These are phyloP conservation scores for Meganola albula DNA, from an alignment of 2,888 invertebrate species.

Conservation along the genomic window DNA sequence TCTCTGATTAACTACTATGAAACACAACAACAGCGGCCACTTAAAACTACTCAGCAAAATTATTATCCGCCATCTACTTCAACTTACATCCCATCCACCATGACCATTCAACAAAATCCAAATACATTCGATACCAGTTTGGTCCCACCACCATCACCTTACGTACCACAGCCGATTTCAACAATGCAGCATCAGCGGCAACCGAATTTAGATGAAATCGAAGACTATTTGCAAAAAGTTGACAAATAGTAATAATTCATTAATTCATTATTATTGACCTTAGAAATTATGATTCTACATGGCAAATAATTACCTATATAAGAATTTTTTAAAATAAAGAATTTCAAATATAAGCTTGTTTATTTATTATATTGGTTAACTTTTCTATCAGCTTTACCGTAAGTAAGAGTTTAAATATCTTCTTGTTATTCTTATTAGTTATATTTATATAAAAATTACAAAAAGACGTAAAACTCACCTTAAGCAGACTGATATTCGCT, in stretches of 20 bases:
- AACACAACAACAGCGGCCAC: conserved; percentile 18
- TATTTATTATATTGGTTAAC: neutral
- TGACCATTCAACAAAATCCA: too few relatives aligned
- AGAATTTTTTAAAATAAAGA: conserved; percentile 1
- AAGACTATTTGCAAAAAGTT: conserved; percentile 2
- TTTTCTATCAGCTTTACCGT: too few relatives aligned
- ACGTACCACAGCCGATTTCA: conserved; percentile 15
- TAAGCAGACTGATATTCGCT: conserved; percentile 19
- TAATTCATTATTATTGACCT: too few relatives aligned
- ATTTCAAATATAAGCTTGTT: neutral
- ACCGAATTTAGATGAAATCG: conserved; percentile 5
- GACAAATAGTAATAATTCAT: conserved; percentile 5
- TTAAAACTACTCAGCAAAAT: too few relatives aligned
- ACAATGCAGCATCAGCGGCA: conserved; percentile 11
- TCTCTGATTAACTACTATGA: conserved; percentile 15
- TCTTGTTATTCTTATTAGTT: too few relatives aligned
- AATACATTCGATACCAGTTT: too few relatives aligned
- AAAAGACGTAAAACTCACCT: conserved; percentile 14
- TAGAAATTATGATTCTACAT: conserved; percentile 5
- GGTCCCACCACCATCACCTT: conserved; percentile 14
- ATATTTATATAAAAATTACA: too few relatives aligned
- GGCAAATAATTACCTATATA: conserved; percentile 2
- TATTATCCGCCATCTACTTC: conserved; percentile 15
- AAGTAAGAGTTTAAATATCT: too few relatives aligned
- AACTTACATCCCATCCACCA: conserved; percentile 17